Conservation (phyloP, 1,140 invertebrate species). For the Hydropsyche tenuis region DNA sequence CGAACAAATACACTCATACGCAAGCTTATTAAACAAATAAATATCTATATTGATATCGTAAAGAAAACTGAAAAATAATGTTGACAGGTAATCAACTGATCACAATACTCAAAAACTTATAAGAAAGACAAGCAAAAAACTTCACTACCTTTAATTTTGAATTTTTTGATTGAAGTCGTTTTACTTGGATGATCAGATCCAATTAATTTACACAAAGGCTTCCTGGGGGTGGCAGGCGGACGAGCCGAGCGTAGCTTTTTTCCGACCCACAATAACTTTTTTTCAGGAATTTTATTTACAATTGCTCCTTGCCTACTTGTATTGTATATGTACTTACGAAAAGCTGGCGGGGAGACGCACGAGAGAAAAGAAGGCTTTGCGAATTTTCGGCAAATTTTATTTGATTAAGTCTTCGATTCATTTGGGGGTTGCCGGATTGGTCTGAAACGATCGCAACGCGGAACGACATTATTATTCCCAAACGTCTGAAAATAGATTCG, state of each 20-base stretch:
- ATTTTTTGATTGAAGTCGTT: slow-evolving; percentile 19
- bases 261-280: slow-evolving; percentile 14
- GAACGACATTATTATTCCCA: slow-evolving; percentile 17
- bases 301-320: not conserved
- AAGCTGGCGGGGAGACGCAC: not conserved
- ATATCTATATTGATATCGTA: not conserved
- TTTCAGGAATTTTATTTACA: slow-evolving; percentile 19
- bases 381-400: slow-evolving; percentile 24
- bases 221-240: no score
- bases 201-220: slow-evolving; percentile 22
- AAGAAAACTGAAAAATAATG: not conserved
- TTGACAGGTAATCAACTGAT: slow-evolving; percentile 2
- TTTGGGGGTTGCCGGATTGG: slow-evolving; percentile 9
- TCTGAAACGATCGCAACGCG: slow-evolving; percentile 7
- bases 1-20: not conserved
- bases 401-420: slow-evolving; percentile 31
- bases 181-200: slow-evolving; percentile 27
- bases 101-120: not conserved
- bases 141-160: slow-evolving; percentile 21
- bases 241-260: not conserved
- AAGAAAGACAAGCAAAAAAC: not conserved
- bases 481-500: slow-evolving; percentile 26
- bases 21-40: not conserved
- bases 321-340: not conserved
- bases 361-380: slow-evolving; percentile 3